Conservation (phyloP, 2,888 invertebrate species). For the Parthenolecanium corni region DNA sequence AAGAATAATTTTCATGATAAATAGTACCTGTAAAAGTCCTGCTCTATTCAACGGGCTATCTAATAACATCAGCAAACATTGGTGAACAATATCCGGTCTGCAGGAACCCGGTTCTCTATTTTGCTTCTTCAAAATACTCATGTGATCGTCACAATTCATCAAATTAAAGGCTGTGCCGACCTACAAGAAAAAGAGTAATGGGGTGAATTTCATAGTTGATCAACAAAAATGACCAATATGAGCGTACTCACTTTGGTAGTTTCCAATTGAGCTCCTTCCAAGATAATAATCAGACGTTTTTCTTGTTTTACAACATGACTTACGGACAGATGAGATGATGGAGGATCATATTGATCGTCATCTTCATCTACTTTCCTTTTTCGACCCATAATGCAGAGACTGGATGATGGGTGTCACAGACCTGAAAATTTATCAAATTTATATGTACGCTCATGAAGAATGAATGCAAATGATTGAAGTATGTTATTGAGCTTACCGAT, state of each 20-base stretch:
- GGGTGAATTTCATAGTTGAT: not conserved
- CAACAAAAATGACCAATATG: too few relatives aligned
- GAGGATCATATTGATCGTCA: conserved; percentile 30
- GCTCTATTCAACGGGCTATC: conserved; percentile 95
- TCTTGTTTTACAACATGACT: conserved; percentile 50
- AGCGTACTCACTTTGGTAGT: conserved; percentile 68
- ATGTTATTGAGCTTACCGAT: too few relatives aligned
- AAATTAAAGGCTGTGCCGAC: conserved; percentile 78
- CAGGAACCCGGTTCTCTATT: conserved; percentile 77
- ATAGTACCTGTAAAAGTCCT: conserved; percentile 69
- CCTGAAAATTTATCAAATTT: too few relatives aligned
- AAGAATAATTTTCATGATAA: not conserved
- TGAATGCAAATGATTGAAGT: too few relatives aligned
- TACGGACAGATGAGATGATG: conserved; percentile 19
- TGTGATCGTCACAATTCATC: conserved; percentile 88
- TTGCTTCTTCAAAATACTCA: conserved; percentile 67
- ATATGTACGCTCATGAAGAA: too few relatives aligned
- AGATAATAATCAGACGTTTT: conserved; percentile 79
- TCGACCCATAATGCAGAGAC: conserved; percentile 30
- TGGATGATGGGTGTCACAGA: too few relatives aligned
- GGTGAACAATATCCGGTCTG: conserved; percentile 94
- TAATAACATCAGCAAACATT: conserved; percentile 92
- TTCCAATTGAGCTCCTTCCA: conserved; percentile 91
- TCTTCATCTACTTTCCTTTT: conserved; percentile 30
- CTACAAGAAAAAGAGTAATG: conserved; percentile 43